phyloP scores from a whole-genome alignment of 2,113 vertebrate genomes.

The Cettia cetti region DNA sequence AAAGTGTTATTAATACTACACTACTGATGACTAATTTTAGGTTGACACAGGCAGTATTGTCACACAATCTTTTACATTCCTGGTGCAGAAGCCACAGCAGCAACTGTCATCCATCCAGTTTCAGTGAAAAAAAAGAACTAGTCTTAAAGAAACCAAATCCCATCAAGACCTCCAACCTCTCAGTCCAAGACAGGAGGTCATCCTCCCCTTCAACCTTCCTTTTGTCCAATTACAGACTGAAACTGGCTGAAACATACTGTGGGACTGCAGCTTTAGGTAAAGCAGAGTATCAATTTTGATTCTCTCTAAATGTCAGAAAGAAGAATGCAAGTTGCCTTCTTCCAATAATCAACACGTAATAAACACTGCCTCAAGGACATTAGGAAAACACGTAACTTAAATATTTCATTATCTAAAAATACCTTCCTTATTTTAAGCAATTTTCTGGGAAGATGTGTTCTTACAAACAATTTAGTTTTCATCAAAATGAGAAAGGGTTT shows the following conservation, averaged over 20 bases:
- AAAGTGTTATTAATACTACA: constrained; percentile 2
- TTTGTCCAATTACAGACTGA: background rate
- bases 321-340: background rate
- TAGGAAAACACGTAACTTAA: background rate
- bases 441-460: background rate
- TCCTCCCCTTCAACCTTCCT: background rate
- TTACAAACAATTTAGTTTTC: background rate
- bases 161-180: background rate
- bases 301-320: background rate
- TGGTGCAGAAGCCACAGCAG: background rate
- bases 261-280: background rate
- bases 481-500: background rate
- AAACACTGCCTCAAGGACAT: background rate
- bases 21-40: background rate
- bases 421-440: background rate
- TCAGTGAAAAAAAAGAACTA: background rate
- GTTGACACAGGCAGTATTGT: background rate
- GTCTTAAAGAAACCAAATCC: background rate
- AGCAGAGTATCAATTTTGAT: background rate
- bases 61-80: background rate
- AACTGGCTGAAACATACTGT: background rate
- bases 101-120: background rate
- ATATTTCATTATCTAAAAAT: background rate
- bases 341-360: background rate
- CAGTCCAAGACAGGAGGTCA: background rate